Evolutionary conservation across 2,888 invertebrate genomes (phyloP).

Genomic region (Drosophila formosana): DNA sequence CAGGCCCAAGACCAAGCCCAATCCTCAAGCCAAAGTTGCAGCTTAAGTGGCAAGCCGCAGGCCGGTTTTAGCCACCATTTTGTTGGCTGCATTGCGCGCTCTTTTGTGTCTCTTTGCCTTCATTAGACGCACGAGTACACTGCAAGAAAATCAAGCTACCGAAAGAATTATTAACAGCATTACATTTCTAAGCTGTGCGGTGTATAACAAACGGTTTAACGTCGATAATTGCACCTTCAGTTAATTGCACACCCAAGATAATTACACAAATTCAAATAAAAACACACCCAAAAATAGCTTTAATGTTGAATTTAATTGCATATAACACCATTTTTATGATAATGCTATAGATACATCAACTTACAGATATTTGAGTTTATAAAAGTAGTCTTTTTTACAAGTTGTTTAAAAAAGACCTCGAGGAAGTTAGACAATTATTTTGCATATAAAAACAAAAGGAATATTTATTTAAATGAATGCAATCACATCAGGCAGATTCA

Average conservation of each 20-base stretch:
- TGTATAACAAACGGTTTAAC: too few species aligned
- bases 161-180: neutral
- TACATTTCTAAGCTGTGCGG: too few species aligned
- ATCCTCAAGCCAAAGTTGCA: slow-evolving; percentile 19
- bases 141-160: neutral
- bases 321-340: too few species aligned
- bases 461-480: neutral
- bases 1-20: slow-evolving; percentile 7
- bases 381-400: too few species aligned
- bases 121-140: slow-evolving; percentile 28
- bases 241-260: too few species aligned
- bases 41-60: slow-evolving; percentile 28
- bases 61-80: slow-evolving; percentile 52
- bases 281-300: too few species aligned
- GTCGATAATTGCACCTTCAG: too few species aligned
- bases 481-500: neutral
- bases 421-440: neutral
- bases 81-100: neutral
- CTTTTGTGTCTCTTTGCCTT: slow-evolving; percentile 2
- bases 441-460: too few species aligned
- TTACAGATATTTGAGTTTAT: too few species aligned
- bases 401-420: neutral
- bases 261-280: too few species aligned
- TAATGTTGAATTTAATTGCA: too few species aligned
- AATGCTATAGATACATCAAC: too few species aligned